Evolutionary conservation across 2,797 vertebrate species (phyloP), one percentile per base, ranked within the genome.

Genomic region (Toxotes lorentzi): DNA sequence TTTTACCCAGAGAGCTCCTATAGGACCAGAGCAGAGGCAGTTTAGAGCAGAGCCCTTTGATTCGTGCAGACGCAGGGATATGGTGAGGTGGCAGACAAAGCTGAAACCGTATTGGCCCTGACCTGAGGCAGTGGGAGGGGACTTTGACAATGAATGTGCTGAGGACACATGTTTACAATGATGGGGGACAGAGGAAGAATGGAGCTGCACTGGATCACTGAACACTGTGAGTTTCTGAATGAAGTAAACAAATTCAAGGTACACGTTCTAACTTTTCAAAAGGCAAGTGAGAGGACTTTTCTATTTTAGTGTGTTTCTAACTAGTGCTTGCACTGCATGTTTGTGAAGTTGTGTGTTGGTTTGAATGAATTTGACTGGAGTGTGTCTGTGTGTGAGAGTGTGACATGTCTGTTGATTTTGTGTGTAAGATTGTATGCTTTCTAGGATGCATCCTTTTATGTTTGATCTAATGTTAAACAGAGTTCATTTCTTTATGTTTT

Each of bases 1-100:
- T 95, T 95, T 95, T 81, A 94, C 95, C 94, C 87, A 94, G 87
- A 91, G 86, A 89, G 70, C 60, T 88, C 45, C 79, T 51, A 90
- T 89, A 77, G 89, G 91, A 73, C 43, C 60, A 51, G 64, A 79
- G 56, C 63, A 11, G 78, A 84, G 87, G 87, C 76, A 47, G 85
- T 30, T 43, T 24, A 35, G 23, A 71, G 63, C 57, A 2, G 21
- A 71, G 76, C 24, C 5, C 0, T 45, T 7, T 79, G 88, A 95
- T 94, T 95, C 64, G 94, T 72, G 78, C 84, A 78, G 43, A 51
- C 23, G 41, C 3, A 1, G 71, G 64, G 74, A 73, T 48, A 8
- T 78, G 76, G 82, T 70, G 90, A 92, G 78, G 83, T 85, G 88
- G 82, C 80, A 57, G 47, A 27, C 65, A 21, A 30, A 6, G 5